Conservation (phyloP, 2,113 vertebrate genomes). For the Aix galericulata region DNA sequence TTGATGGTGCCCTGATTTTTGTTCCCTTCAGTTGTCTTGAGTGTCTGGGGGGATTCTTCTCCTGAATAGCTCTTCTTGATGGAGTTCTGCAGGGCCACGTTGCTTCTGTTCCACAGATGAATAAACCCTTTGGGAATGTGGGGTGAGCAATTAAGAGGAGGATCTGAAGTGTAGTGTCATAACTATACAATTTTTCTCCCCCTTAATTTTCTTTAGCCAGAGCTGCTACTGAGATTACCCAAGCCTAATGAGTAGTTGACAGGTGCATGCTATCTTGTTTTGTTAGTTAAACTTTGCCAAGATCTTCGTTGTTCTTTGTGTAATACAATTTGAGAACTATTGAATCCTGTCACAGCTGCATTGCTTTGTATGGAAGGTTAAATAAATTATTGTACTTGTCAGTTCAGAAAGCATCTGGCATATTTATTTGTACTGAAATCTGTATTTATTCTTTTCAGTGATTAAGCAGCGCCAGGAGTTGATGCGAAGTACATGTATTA, state of each 20-base stretch:
- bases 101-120: neutral
- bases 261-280: no score
- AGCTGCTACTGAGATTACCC: neutral
- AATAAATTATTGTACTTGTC: neutral
- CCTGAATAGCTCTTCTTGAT: accelerated
- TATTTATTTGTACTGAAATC: neutral
- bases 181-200: neutral
- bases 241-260: neutral
- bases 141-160: neutral
- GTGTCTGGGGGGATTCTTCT: neutral
- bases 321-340: neutral
- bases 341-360: neutral
- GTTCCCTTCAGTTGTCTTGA: neutral
- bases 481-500: neutral
- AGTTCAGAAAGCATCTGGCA: neutral
- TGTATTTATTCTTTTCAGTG: neutral
- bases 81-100: neutral
- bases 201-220: neutral
- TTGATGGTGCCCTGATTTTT: neutral
- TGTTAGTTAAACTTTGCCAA: neutral
- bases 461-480: neutral
- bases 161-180: neutral
- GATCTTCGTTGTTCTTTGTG: neutral
- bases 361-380: neutral
- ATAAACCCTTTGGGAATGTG: neutral